Percentiles rank a stretch among this genome's conserved stretches.
Evolutionary conservation across 2,113 vertebrate species (phyloP).

Genomic region (Vidua chalybeata): DNA sequence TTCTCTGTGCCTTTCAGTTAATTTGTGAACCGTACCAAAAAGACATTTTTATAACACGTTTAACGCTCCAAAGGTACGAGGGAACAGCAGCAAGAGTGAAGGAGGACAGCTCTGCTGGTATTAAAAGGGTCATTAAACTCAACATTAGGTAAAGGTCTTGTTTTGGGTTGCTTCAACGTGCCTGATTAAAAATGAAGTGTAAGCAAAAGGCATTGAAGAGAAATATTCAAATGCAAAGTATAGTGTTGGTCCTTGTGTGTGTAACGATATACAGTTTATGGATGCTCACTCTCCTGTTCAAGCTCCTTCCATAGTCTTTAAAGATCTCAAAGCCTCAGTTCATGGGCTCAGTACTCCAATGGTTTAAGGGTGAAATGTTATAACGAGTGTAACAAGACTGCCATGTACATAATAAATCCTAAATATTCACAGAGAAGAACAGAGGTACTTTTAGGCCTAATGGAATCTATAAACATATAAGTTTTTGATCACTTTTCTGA

Average conservation of each 20-base stretch:
- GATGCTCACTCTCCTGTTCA: background rate
- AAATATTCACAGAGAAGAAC: background rate
- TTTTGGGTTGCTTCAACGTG: constrained; percentile 80
- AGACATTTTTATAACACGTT: constrained; percentile 72
- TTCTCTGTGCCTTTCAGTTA: constrained; percentile 56
- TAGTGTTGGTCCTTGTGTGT: background rate
- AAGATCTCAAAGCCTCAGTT: background rate
- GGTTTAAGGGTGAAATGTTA: background rate
- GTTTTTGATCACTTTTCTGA: background rate
- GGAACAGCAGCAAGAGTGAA: constrained; percentile 69
- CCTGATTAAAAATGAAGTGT: constrained; percentile 81
- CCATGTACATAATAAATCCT: background rate
- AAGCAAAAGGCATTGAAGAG: constrained; percentile 66
- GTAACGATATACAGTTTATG: rapidly evolving
- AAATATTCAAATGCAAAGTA: background rate
- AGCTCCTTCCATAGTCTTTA: background rate
- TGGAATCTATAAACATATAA: background rate
- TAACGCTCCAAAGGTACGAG: constrained; percentile 74
- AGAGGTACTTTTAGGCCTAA: background rate
- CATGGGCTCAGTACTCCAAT: background rate
- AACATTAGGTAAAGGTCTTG: constrained; percentile 78
- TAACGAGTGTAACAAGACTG: rapidly evolving
- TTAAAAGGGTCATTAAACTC: constrained; percentile 89
- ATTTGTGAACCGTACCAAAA: constrained; percentile 75
- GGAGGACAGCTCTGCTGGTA: constrained; percentile 70